phyloP scores from a whole-genome alignment of 1,140 invertebrate genomes.

The Drosophila equinoxialis region DNA sequence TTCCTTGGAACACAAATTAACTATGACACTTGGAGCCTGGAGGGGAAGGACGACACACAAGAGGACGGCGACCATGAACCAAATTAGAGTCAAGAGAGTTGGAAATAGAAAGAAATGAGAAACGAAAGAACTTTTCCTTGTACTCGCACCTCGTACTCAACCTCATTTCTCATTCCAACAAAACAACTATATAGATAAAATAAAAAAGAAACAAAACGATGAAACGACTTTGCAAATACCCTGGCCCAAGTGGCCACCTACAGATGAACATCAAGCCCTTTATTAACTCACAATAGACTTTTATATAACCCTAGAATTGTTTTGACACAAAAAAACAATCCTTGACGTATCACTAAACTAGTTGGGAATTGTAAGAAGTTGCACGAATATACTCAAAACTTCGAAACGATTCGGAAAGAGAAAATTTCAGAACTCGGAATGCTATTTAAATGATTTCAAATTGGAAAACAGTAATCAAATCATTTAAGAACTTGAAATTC shows the following conservation, averaged over 20 bases:
- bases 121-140: constrained; percentile 7
- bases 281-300: too few species aligned
- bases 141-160: neutral
- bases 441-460: too few species aligned
- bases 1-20: constrained; percentile 60
- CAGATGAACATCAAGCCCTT: too few species aligned
- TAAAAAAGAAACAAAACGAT: neutral
- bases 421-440: too few species aligned
- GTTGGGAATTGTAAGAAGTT: too few species aligned
- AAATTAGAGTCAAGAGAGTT: constrained; percentile 66
- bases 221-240: neutral
- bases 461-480: too few species aligned
- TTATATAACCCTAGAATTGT: too few species aligned
- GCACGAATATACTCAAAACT: too few species aligned
- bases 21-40: constrained; percentile 48
- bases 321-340: too few species aligned
- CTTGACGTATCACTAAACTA: too few species aligned
- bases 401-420: too few species aligned
- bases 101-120: constrained; percentile 38
- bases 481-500: too few species aligned
- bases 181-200: neutral
- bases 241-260: neutral
- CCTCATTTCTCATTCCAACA: neutral
- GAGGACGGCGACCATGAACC: constrained; percentile 60
- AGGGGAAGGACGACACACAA: constrained; percentile 8